Conservation (phyloP, 2,113 vertebrate species). For the Felis chaus region DNA sequence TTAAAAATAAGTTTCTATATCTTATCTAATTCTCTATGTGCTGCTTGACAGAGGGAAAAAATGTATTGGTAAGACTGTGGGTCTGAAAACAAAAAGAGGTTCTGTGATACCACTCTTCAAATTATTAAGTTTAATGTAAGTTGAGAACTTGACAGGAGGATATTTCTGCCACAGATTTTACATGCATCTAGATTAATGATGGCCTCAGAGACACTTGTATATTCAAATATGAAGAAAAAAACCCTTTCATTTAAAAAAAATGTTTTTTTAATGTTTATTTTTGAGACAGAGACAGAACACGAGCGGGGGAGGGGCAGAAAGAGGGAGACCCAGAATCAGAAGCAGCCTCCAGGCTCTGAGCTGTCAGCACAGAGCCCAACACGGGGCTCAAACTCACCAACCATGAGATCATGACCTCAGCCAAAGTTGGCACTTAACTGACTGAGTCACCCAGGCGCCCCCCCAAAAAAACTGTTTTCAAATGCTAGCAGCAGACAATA, state of each 20-base stretch:
- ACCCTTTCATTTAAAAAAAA: too few relatives aligned
- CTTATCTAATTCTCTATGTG: constrained; percentile 7
- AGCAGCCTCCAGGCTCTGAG: too few relatives aligned
- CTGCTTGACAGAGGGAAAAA: neutral
- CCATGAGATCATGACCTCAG: too few relatives aligned
- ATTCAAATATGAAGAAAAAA: constrained; percentile 9
- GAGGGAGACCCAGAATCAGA: too few relatives aligned
- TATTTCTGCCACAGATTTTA: neutral
- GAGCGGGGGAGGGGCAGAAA: too few relatives aligned
- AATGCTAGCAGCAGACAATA: neutral
- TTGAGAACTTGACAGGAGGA: neutral
- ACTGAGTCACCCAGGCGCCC: too few relatives aligned
- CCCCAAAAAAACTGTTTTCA: neutral
- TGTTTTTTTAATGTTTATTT: too few relatives aligned
- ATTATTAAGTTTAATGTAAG: neutral
- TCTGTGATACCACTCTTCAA: neutral
- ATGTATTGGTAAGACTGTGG: neutral
- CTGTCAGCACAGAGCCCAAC: too few relatives aligned
- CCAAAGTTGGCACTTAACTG: too few relatives aligned
- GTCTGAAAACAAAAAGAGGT: neutral
- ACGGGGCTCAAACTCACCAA: too few relatives aligned
- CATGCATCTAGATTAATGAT: neutral
- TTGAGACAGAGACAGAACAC: too few relatives aligned
- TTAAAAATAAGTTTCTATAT: neutral
- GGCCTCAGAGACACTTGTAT: neutral